Evolutionary conservation across 2,888 invertebrate genomes (phyloP).

Genomic region (Hypolimnas misippus): DNA sequence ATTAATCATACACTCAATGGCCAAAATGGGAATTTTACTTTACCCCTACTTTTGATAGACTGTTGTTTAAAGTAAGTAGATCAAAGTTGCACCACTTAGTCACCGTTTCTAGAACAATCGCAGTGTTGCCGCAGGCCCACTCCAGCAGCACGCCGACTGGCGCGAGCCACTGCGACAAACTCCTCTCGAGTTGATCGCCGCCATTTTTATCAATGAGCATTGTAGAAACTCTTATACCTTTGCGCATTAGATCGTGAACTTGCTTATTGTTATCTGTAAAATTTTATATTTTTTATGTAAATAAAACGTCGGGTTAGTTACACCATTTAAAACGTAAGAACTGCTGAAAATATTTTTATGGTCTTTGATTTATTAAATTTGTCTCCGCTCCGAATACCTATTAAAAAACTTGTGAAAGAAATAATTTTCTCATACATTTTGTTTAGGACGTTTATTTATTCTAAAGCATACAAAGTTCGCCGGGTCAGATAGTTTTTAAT

Average conservation of each 20-base stretch:
- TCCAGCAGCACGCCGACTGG: conserved; percentile 59
- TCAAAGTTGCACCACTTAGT: not conserved
- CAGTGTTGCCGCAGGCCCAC: conserved; percentile 49
- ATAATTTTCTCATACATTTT: no score
- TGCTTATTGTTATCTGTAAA: conserved; percentile 46
- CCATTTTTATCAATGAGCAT: conserved; percentile 41
- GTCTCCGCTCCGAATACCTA: no score
- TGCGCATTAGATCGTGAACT: conserved; percentile 41
- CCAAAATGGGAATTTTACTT: no score
- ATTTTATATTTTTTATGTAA: not conserved
- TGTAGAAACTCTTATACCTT: conserved; percentile 51
- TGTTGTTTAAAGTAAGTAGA: not conserved
- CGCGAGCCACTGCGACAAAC: conserved; percentile 49
- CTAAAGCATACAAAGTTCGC: no score
- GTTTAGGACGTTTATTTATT: no score
- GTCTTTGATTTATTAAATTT: no score
- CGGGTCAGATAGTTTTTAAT: no score
- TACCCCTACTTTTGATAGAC: not conserved
- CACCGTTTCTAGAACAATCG: conserved; percentile 53
- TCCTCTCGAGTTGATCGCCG: conserved; percentile 33
- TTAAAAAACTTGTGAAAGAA: no score
- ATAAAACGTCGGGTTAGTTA: no score
- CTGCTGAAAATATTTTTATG: no score
- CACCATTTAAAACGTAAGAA: no score
- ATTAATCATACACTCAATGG: no score